Base-by-base conservation (phyloP, 2,888 invertebrate genomes). In the Stomorhina lunata region DNA sequence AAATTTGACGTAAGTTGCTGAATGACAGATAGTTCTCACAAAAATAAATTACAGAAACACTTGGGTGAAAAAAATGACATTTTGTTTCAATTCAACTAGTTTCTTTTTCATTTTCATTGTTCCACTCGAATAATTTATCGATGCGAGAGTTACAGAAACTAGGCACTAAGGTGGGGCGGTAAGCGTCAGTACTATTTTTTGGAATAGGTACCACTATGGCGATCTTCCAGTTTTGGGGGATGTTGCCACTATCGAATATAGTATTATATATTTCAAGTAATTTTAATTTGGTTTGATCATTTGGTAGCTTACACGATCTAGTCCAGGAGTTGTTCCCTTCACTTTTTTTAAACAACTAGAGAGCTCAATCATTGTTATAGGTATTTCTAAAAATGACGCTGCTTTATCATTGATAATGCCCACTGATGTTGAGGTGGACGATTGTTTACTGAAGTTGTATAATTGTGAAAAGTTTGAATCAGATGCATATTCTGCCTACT, bases 261-360 rank as follows among this genome's bases (percentile, higher is more conserved):
- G 17, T 25, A 12, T 27, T 50, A 27, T 5, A 50, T 1, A 27
- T 5, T 34, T 45, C 12, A 9, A 45, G 37, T 6, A 40, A 9
- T 40, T 43, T 48, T 66, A 4, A n/a, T 66, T 66, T 66, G 29
- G 4, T 50, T 66, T 50, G 7, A 66, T 50, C 65, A 66, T 34
- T n/a, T 66, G 65, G 22, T 66, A 48, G 32, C 29, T 63, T 3
- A 45, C 63, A 1, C 45, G 63, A 12, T 45, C 17, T n/a, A 63
- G 12, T 0, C 17, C 34, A 9, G 48, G 65, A 10, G 45, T 50
- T 50, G 50, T 22, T 22, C 65, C 32, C n/a, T 66, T 66, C 2
- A 48, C 45, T 17, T 27, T 65, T 20, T 20, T 48, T 20, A 65
- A 2, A 9, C 45, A 20, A 7, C 22, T 32, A 4, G 22, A 22